Conservation (phyloP, 2,888 invertebrate genomes). For the Drosophila borborema region DNA sequence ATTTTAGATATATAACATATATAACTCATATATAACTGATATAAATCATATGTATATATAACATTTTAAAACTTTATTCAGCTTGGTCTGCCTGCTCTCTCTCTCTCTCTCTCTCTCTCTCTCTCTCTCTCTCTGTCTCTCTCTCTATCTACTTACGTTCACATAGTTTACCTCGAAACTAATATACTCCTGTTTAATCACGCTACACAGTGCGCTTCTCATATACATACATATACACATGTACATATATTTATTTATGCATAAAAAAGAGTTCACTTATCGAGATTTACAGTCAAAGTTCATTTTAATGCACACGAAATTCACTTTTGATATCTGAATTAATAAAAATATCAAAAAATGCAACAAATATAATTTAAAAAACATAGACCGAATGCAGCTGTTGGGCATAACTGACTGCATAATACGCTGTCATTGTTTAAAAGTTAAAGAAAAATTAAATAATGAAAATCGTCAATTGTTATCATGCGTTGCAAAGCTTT, state of each 20-base stretch:
- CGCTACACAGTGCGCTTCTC: background rate
- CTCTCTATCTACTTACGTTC: too few relatives aligned
- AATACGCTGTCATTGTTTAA: background rate
- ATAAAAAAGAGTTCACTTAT: conserved; percentile 5
- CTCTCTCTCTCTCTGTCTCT: background rate
- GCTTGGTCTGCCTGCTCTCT: too few relatives aligned
- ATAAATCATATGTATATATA: background rate
- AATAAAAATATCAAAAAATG: conserved; percentile 35
- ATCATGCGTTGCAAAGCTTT: too few relatives aligned
- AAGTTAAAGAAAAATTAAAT: background rate
- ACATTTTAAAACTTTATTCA: background rate
- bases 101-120: background rate
- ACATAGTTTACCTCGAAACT: background rate
- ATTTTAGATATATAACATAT: too few relatives aligned
- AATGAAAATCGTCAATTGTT: too few relatives aligned
- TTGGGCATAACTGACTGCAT: background rate
- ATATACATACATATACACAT: background rate
- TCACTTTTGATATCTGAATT: conserved; percentile 51
- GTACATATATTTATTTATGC: background rate
- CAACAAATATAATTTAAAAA: conserved; percentile 4
- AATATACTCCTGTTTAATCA: background rate
- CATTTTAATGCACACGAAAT: conserved; percentile 46
- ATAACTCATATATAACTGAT: too few relatives aligned
- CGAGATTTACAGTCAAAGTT: conserved; percentile 43
- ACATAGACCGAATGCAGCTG: background rate